Evolutionary conservation across 1,140 invertebrate genomes (phyloP).

Genomic region (Atta cephalotes): DNA sequence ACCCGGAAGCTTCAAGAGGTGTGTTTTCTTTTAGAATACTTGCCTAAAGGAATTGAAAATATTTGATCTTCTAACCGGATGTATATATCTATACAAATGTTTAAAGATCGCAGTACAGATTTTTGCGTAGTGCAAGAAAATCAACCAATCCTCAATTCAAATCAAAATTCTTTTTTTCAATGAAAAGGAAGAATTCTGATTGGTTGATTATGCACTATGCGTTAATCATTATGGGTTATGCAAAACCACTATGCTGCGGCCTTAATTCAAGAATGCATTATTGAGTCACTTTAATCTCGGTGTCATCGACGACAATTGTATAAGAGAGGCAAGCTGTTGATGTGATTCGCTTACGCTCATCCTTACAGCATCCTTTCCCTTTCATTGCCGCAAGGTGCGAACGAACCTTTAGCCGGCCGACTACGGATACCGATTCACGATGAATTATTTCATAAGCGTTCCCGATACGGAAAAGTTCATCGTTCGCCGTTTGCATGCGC

Average conservation of each 20-base stretch:
- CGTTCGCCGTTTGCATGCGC: constrained; percentile 70
- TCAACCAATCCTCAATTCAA: no score
- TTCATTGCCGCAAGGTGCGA: constrained; percentile 76
- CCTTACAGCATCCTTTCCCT: constrained; percentile 73
- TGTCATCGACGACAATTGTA: background rate
- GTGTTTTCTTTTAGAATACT: background rate
- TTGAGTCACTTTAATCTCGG: constrained; percentile 1
- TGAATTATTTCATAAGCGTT: constrained; percentile 84
- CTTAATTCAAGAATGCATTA: background rate
- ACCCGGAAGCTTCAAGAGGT: background rate
- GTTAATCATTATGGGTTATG: no score
- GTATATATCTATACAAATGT: no score
- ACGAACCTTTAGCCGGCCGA: constrained; percentile 75
- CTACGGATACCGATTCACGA: constrained; percentile 69
- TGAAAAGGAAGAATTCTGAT: no score
- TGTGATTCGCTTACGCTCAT: constrained; percentile 39
- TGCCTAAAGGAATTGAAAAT: background rate
- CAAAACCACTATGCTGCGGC: no score
- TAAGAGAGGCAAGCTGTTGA: background rate
- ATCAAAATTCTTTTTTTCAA: no score
- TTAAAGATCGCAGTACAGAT: no score
- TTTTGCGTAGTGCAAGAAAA: no score
- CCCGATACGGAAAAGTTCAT: constrained; percentile 83
- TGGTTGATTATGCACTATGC: no score
- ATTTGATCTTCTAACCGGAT: background rate